phyloP scores from a whole-genome alignment of 2,113 vertebrate genomes.

The Anarhynchus alexandrinus region DNA sequence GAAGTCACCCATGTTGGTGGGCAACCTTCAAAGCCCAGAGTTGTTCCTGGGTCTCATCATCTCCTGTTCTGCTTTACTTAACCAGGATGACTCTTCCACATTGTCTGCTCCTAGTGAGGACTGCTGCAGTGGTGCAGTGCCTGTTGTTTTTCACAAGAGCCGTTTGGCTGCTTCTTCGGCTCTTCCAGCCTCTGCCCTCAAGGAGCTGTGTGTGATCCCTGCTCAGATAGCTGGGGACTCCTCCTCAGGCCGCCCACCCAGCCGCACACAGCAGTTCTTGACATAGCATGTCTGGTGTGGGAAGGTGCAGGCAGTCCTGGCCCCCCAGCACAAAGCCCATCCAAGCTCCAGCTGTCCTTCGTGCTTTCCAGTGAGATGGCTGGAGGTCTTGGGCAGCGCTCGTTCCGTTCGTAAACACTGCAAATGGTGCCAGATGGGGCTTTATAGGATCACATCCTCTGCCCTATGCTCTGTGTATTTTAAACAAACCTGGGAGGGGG shows the following conservation, averaged over 20 bases:
- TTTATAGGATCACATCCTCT: constrained; percentile 12
- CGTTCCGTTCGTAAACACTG: not conserved
- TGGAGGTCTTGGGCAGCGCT: not conserved
- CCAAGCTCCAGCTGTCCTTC: not conserved
- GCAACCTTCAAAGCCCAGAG: not conserved
- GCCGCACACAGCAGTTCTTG: not conserved
- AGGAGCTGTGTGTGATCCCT: not conserved
- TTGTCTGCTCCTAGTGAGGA: not conserved
- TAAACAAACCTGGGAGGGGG: constrained; percentile 27
- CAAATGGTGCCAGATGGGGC: not conserved
- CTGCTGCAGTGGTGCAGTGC: not conserved
- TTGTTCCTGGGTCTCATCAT: not conserved
- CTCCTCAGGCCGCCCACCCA: not conserved
- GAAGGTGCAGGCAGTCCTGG: not conserved
- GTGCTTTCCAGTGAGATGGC: not conserved
- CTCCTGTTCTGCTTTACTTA: not conserved
- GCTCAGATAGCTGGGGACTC: not conserved
- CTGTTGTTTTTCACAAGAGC: not conserved
- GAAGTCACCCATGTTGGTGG: not conserved
- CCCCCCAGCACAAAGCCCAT: not conserved
- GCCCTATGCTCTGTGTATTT: constrained; percentile 10
- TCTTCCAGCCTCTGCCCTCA: not conserved
- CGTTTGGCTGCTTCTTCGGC: not conserved
- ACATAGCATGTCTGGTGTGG: not conserved
- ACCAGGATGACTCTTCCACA: not conserved